A percentile compares a stretch with the other conserved stretches of the same genome.
Conservation (phyloP, 2,797 vertebrate genomes). For the Corythornis leucogaster region DNA sequence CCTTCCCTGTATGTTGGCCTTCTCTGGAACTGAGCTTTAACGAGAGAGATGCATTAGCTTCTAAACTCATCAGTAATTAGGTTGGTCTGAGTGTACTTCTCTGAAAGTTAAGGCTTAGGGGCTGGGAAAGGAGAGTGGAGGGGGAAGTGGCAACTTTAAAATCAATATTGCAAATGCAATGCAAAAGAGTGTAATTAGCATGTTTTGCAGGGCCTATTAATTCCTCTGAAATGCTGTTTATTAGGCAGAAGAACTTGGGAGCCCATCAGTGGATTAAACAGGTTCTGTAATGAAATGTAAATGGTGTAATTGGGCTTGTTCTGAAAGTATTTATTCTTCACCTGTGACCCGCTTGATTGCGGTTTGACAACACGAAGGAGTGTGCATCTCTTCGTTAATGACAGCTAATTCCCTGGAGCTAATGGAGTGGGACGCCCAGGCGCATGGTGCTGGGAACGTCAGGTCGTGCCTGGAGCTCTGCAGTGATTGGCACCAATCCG, state of each 20-base stretch:
- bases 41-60: slow-evolving; percentile 29
- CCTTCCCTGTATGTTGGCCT: not conserved
- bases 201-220: slow-evolving; percentile 71
- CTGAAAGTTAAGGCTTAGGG: slow-evolving; percentile 33
- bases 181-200: slow-evolving; percentile 69
- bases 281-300: slow-evolving; percentile 80
- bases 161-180: slow-evolving; percentile 70
- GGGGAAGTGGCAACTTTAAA: slow-evolving; percentile 49
- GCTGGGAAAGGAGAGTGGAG: not conserved
- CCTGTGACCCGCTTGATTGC: slow-evolving; percentile 79
- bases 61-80: slow-evolving; percentile 41
- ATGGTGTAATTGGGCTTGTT: slow-evolving; percentile 80
- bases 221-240: slow-evolving; percentile 71
- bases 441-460: slow-evolving; percentile 19
- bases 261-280: slow-evolving; percentile 73
- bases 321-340: slow-evolving; percentile 81
- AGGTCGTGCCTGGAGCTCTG: slow-evolving; percentile 68
- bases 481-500: slow-evolving; percentile 77
- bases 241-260: slow-evolving; percentile 70
- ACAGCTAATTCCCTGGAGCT: slow-evolving; percentile 78
- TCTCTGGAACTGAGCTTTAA: slow-evolving; percentile 1
- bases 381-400: slow-evolving; percentile 73
- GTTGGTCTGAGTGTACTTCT: slow-evolving; percentile 22
- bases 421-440: slow-evolving; percentile 76
- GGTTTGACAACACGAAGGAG: slow-evolving; percentile 79